phyloP scores from a whole-genome alignment of 2,888 invertebrate species.

The Clusia tigrina region DNA sequence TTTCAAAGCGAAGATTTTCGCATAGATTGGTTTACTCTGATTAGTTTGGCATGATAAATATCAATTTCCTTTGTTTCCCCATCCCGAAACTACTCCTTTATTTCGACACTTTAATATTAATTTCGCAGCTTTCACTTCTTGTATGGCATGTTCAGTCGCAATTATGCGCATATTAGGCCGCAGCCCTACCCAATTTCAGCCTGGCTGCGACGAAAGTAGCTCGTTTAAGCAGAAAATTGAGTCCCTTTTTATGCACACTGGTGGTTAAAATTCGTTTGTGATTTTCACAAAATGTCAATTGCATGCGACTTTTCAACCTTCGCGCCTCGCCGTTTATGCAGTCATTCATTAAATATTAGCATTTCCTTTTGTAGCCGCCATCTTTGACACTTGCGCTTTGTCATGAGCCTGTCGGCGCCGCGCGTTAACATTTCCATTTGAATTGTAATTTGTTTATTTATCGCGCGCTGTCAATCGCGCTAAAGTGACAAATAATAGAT shows the following conservation, averaged over 20 bases:
- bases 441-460: conserved; percentile 25
- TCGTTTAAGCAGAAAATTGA: conserved; percentile 8
- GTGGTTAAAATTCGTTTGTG: not conserved
- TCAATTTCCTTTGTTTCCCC: too few relatives aligned
- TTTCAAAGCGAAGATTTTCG: too few relatives aligned
- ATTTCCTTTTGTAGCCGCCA: not conserved
- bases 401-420: conserved; percentile 16
- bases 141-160: not conserved
- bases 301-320: not conserved
- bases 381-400: not conserved
- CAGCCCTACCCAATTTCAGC: not conserved
- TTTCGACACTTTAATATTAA: too few relatives aligned
- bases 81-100: too few relatives aligned
- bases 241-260: not conserved
- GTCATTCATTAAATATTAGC: too few relatives aligned
- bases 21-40: too few relatives aligned
- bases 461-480: conserved; percentile 52
- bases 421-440: conserved; percentile 52
- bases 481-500: conserved; percentile 56
- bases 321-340: not conserved
- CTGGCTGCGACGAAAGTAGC: conserved; percentile 2
- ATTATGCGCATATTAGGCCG: not conserved
- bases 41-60: too few relatives aligned
- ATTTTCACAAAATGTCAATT: conserved; percentile 1
- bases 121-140: too few relatives aligned